Conservation (phyloP, 1,140 invertebrate species). For the Spodoptera litura region DNA sequence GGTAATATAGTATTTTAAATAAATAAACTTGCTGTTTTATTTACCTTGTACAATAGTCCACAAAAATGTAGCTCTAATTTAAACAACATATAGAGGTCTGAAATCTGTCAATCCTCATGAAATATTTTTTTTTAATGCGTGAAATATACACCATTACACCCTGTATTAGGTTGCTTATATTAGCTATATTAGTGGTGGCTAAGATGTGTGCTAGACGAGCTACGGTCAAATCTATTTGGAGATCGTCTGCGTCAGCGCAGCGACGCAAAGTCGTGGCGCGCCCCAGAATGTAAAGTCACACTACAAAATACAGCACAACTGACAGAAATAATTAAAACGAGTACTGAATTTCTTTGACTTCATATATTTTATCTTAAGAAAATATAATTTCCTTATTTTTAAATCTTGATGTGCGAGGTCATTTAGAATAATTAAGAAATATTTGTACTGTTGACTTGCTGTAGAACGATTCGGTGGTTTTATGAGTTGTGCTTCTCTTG, state of each 20-base stretch:
- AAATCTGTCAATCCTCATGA: no score
- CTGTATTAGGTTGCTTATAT: conserved; percentile 49
- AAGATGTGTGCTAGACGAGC: conserved; percentile 58
- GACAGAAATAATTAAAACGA: conserved; percentile 22
- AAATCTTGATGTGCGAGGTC: conserved; percentile 72
- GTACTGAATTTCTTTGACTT: conserved; percentile 3
- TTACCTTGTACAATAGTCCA: not conserved
- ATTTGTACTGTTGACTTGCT: conserved; percentile 55
- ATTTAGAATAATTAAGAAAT: conserved; percentile 67
- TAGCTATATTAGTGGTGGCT: conserved; percentile 41
- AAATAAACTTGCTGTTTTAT: conserved; percentile 58
- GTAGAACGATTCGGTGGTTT: conserved; percentile 58
- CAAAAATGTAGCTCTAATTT: no score
- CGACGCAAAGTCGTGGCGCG: conserved; percentile 46
- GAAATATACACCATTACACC: no score
- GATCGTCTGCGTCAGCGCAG: conserved; percentile 57
- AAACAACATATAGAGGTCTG: no score
- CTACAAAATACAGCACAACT: conserved; percentile 1
- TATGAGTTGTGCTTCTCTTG: conserved; percentile 75
- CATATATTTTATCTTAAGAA: conserved; percentile 60
- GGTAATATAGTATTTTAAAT: conserved; percentile 76
- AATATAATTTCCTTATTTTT: conserved; percentile 62
- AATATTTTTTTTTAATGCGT: no score
- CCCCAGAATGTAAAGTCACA: conserved; percentile 51
- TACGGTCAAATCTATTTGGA: conserved; percentile 70